A percentile compares a stretch with the other conserved stretches of the same genome.
Evolutionary conservation across 2,888 invertebrate genomes (phyloP).

Genomic region (Argyresthia goedartella): DNA sequence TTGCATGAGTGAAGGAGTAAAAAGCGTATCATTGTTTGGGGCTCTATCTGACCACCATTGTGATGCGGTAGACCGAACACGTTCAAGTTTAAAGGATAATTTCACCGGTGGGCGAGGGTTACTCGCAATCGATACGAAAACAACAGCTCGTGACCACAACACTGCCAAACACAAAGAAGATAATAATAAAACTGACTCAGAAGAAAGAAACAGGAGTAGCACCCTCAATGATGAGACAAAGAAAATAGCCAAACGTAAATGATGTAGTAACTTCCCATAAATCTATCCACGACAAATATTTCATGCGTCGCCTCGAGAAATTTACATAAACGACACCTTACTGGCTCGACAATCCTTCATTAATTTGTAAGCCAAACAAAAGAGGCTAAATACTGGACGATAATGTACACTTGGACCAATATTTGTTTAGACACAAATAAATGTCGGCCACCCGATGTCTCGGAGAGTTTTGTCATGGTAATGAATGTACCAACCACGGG

Average conservation of each 20-base stretch:
- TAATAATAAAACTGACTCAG: neutral
- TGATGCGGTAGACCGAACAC: slow-evolving; percentile 45
- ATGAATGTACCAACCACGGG: slow-evolving; percentile 31
- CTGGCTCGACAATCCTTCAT: slow-evolving; percentile 54
- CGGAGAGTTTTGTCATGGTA: slow-evolving; percentile 54
- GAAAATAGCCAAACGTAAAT: neutral
- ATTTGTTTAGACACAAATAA: slow-evolving; percentile 63
- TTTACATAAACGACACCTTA: slow-evolving; percentile 18
- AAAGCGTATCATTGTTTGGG: slow-evolving; percentile 41
- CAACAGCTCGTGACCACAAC: slow-evolving; percentile 17
- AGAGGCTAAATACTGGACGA: slow-evolving; percentile 54
- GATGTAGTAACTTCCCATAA: slow-evolving; percentile 3
- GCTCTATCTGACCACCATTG: slow-evolving; percentile 42
- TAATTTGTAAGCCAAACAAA: slow-evolving; percentile 57
- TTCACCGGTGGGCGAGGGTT: slow-evolving; percentile 28
- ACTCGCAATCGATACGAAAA: slow-evolving; percentile 31
- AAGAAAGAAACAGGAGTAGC: neutral
- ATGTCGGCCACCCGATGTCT: slow-evolving; percentile 55
- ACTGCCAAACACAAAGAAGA: slow-evolving; percentile 11
- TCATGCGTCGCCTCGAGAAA: slow-evolving; percentile 14
- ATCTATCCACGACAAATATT: slow-evolving; percentile 23
- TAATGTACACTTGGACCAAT: slow-evolving; percentile 57
- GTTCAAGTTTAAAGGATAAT: slow-evolving; percentile 55
- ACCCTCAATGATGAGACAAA: slow-evolving; percentile 5
- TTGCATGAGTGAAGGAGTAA: slow-evolving; percentile 44